Base-by-base conservation (phyloP, 2,888 invertebrate genomes). In the Yponomeuta evonymella region DNA sequence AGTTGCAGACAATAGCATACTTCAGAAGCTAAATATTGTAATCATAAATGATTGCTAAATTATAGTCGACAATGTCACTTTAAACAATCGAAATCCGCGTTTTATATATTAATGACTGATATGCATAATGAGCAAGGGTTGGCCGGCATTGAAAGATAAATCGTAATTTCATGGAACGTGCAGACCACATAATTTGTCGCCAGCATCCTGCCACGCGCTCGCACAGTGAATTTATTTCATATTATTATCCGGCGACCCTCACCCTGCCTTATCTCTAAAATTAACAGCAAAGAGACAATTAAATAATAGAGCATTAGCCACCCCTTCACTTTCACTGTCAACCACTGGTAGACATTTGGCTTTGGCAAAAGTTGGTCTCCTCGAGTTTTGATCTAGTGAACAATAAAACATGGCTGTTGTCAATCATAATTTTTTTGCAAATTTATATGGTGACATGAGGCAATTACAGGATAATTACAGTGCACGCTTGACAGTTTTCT, bases 201-300 rank as follows among this genome's bases (percentile, higher is more conserved):
- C 91, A 91, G 91, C 91, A 90, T 91, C 92, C 91, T 87, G 90
- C 80, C 88, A 90, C 91, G 90, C 88, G 90, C 83, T 77, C 72
- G 76, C 78, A 81, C 70, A 70, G 51, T 51, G 12, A 86, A 89
- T 90, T 89, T 89, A 91, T 90, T 90, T 87, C 87, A 84, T 84
- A 82, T 84, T 85, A 83, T 86, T 85, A 86, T 87, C 83, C 82
- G 78, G 88, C 88, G 86, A 79, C 76, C 75, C 73, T 76, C 81
- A 86, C 88, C 88, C 89, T 43, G 66, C 83, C 83, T 87, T 84
- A 85, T 87, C 83, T 82, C 73, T 73, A 74, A 74, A 80, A 84
- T 83, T 85, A 85, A 83, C 79, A 78, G 77, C 75, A 79, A 79
- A 77, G 76, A 84, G 78, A 83, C 81, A 84, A 83, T 86, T 86